Conservation (phyloP, 2,797 vertebrate genomes). For the Cephalopachus bancanus region DNA sequence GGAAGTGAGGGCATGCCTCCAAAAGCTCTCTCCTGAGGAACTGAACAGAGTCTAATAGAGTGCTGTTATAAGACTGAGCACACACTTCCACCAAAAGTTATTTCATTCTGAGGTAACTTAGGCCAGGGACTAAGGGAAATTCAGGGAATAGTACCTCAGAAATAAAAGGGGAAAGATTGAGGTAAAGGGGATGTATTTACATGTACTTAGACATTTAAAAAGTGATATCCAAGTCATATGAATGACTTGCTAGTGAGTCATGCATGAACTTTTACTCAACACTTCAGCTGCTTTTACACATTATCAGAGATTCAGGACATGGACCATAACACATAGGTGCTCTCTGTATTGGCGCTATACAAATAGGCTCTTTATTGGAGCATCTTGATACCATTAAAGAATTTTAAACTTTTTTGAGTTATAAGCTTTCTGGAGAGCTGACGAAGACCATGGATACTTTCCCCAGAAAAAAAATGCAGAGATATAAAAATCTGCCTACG, state of each 20-base stretch:
- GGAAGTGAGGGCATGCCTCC: background rate
- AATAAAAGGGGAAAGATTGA: background rate
- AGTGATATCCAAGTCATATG: background rate
- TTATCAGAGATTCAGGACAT: background rate
- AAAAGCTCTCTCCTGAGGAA: background rate
- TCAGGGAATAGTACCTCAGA: background rate
- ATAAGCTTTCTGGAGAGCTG: background rate
- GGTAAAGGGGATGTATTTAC: background rate
- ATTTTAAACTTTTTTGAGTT: background rate
- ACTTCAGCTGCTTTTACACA: background rate
- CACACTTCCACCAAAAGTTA: background rate
- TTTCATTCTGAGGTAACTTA: background rate
- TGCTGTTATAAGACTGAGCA: background rate
- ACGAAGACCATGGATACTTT: background rate
- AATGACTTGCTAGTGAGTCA: background rate
- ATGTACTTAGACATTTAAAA: conserved; percentile 2
- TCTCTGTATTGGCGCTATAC: background rate
- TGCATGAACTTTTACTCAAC: background rate
- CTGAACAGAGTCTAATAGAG: background rate
- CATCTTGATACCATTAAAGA: background rate
- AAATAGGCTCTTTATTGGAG: background rate
- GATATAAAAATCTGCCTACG: background rate
- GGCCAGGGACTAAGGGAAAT: background rate
- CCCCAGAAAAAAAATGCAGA: conserved; percentile 17
- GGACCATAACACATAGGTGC: background rate